Evolutionary conservation across 2,113 vertebrate genomes (phyloP).

Genomic region (Psophia crepitans): DNA sequence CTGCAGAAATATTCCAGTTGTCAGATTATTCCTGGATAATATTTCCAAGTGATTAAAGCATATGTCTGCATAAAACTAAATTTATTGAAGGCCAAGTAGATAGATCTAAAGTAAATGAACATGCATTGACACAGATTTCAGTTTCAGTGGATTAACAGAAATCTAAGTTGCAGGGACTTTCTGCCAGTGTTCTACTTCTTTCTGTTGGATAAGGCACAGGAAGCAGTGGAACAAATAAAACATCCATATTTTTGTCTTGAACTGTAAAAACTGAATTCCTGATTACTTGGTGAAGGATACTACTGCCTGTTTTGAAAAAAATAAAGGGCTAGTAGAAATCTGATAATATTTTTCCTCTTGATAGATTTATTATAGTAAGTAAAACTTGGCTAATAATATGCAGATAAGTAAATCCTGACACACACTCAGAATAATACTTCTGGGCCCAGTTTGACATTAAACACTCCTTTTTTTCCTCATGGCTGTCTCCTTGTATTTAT

Average conservation of each 20-base stretch:
- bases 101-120: neutral
- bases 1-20: neutral
- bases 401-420: constrained; percentile 1
- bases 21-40: neutral
- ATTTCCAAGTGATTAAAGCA: neutral
- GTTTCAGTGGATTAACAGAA: neutral
- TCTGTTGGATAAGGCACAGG: neutral
- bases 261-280: neutral
- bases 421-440: neutral
- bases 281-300: neutral
- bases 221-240: neutral
- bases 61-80: neutral
- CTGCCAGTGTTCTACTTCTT: neutral
- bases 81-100: neutral
- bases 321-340: neutral
- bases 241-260: neutral
- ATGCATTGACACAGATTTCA: neutral
- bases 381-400: neutral
- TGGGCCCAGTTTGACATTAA: neutral
- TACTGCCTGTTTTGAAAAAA: neutral
- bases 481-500: neutral
- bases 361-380: constrained; percentile 25
- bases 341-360: neutral
- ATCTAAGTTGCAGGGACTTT: neutral
- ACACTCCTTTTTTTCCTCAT: neutral